Evolutionary conservation across 37 sponge, comb jelly and placozoan species (phyloP).

Genomic region (Mnemiopsis leidyi): DNA sequence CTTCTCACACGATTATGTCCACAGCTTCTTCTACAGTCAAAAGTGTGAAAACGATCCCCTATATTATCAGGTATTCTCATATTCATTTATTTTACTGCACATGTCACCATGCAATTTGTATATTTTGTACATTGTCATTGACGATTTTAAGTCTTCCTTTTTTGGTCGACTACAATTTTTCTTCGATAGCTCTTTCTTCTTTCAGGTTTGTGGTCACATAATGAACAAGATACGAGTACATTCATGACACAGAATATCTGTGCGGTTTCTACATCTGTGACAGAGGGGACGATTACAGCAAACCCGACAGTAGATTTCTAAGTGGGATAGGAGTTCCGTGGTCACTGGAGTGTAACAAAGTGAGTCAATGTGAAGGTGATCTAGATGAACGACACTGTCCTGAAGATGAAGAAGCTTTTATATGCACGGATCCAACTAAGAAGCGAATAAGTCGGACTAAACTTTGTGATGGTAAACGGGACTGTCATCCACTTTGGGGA

Average conservation of each 20-base stretch:
- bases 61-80: not conserved
- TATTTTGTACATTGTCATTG: too few relatives aligned
- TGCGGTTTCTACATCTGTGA: constrained; percentile 13
- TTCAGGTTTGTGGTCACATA: constrained; percentile 18
- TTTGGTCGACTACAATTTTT: not conserved
- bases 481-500: not conserved
- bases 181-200: not conserved
- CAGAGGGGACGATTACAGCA: not conserved
- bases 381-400: not conserved
- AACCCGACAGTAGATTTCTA: not conserved
- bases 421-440: not conserved
- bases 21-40: not conserved
- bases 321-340: not conserved
- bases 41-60: not conserved
- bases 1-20: not conserved
- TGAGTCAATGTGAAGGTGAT: not conserved
- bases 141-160: too few relatives aligned
- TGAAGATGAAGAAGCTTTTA: not conserved
- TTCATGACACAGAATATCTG: not conserved
- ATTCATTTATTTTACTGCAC: too few relatives aligned
- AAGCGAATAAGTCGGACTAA: not conserved
- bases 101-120: too few relatives aligned
- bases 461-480: constrained; percentile 36
- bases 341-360: not conserved
- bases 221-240: not conserved